These are phyloP conservation scores for Chrysomallon squamiferum DNA, from an alignment of 1,140 invertebrate genomes.

Conservation along the genomic window DNA sequence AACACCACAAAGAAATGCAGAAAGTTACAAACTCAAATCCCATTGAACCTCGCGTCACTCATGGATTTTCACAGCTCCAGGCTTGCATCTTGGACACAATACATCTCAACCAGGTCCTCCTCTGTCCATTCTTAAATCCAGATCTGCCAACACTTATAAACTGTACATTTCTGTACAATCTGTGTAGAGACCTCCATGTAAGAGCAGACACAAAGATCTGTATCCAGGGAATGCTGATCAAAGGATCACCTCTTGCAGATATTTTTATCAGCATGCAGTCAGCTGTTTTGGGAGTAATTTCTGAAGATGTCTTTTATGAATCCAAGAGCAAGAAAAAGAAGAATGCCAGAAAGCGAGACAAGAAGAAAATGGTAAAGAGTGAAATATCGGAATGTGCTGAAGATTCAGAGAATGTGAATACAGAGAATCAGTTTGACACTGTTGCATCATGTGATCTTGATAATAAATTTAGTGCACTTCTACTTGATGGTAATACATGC, in stretches of 20 bases:
- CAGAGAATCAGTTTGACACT: not conserved
- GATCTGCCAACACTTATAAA: conserved; percentile 39
- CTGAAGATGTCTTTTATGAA: not conserved
- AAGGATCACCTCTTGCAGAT: conserved; percentile 17
- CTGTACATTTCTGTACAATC: conserved; percentile 53
- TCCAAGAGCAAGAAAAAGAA: conserved; percentile 8
- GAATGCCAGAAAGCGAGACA: conserved; percentile 1
- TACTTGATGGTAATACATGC: conserved; percentile 10
- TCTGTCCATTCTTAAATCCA: conserved; percentile 26
- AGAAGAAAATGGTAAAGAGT: not conserved
- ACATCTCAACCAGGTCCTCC: conserved; percentile 51
- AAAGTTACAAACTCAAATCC: conserved; percentile 33
- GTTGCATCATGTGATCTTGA: not conserved
- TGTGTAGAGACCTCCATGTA: conserved; percentile 33
- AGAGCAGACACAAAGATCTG: conserved; percentile 39
- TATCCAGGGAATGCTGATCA: conserved; percentile 35
- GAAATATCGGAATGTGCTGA: not conserved
- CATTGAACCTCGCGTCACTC: conserved; percentile 37
- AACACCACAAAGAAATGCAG: conserved; percentile 23
- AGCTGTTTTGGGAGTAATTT: conserved; percentile 7
- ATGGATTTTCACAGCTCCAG: conserved; percentile 55
- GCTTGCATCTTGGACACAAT: conserved; percentile 34
- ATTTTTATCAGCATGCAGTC: conserved; percentile 19
- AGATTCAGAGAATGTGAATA: not conserved
- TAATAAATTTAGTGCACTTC: conserved; percentile 1